Evolutionary conservation across 1,140 invertebrate species (phyloP).

Genomic region (Charaxes varanes): DNA sequence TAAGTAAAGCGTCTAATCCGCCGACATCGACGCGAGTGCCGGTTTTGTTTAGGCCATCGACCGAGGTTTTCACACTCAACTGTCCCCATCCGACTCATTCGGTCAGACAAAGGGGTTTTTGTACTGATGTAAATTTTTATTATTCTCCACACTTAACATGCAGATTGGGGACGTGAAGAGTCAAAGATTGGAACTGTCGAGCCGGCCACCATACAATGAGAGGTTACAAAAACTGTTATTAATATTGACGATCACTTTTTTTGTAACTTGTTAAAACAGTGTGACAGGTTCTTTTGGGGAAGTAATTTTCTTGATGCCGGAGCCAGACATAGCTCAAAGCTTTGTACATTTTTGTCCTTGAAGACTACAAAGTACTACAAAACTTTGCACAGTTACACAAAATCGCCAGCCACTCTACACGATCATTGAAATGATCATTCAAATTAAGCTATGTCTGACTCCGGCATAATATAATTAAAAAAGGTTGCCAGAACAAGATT

Average conservation of each 20-base stretch:
- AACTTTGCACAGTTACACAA: no score
- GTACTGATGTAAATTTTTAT: constrained; percentile 67
- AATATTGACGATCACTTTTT: constrained; percentile 38
- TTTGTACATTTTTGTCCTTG: no score
- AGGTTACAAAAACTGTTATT: constrained; percentile 47
- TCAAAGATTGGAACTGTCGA: constrained; percentile 47
- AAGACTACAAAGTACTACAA: no score
- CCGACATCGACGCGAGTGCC: constrained; percentile 23
- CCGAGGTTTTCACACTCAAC: constrained; percentile 54
- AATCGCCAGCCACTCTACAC: no score
- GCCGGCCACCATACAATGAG: constrained; percentile 36
- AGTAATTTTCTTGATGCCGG: no score
- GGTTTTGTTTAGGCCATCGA: constrained; percentile 47
- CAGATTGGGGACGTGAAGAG: constrained; percentile 52
- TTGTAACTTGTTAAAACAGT: no score
- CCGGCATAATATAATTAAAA: no score
- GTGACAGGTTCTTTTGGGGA: no score
- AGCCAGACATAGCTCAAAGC: no score
- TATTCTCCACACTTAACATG: constrained; percentile 57
- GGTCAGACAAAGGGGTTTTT: constrained; percentile 43
- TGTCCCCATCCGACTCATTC: constrained; percentile 35
- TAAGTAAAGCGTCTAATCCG: constrained; percentile 25
- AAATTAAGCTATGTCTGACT: no score
- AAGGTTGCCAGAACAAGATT: no score
- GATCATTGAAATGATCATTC: no score